A percentile compares a stretch with the other conserved stretches of the same genome.
These are phyloP conservation scores for Zaprionus lachaisei DNA, from an alignment of 1,140 invertebrate species.

Conservation along the genomic window DNA sequence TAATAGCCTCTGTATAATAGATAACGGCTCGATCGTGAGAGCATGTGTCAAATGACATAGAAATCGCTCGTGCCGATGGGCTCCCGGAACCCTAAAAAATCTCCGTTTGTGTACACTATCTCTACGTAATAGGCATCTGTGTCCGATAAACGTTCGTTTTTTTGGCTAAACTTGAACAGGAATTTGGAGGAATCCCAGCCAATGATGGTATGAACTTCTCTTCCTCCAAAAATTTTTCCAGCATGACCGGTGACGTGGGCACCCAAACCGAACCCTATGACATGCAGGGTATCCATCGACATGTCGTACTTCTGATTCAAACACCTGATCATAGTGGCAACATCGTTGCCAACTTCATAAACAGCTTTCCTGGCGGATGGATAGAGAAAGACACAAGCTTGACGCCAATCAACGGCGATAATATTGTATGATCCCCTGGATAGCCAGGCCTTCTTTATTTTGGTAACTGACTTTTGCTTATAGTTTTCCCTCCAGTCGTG, in stretches of 20 bases:
- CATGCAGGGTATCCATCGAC: slow-evolving; percentile 85
- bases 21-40: slow-evolving; percentile 64
- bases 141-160: slow-evolving; percentile 86
- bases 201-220: slow-evolving; percentile 66
- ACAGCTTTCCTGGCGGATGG: slow-evolving; percentile 82
- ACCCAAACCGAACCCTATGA: slow-evolving; percentile 88
- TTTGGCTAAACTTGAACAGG: slow-evolving; percentile 71
- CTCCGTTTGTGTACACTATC: slow-evolving; percentile 90
- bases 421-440: slow-evolving; percentile 85
- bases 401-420: slow-evolving; percentile 85
- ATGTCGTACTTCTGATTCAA: slow-evolving; percentile 84
- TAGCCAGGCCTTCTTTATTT: slow-evolving; percentile 79
- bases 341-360: too few species aligned
- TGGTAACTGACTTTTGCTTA: too few species aligned
- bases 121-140: slow-evolving; percentile 89
- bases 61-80: slow-evolving; percentile 86
- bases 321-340: slow-evolving; percentile 85
- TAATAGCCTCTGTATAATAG: slow-evolving; percentile 68
- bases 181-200: slow-evolving; percentile 85
- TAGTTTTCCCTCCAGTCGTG: too few species aligned
- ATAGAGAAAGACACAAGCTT: slow-evolving; percentile 79
- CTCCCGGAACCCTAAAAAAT: slow-evolving; percentile 85
- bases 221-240: slow-evolving; percentile 73
- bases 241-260: slow-evolving; percentile 88
- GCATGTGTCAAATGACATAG: slow-evolving; percentile 74